Base-by-base conservation (phyloP, 64 coral and sea anemone genomes). In the Acropora tenuis region DNA sequence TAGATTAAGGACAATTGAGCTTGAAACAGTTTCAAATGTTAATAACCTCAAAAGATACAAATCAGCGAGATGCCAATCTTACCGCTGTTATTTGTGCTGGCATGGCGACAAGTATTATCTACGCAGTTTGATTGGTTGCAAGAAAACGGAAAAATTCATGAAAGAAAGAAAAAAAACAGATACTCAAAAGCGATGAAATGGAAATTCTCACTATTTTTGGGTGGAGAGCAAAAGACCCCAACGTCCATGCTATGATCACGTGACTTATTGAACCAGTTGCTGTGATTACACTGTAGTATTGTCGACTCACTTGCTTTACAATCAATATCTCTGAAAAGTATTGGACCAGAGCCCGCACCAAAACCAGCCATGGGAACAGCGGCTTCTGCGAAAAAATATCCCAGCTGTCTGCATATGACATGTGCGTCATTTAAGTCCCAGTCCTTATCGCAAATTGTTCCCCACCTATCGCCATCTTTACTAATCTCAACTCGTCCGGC, bases 161-260 rank as follows among this genome's bases (percentile, higher is more conserved):
- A 30, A 30, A 30, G 30, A 30, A 30, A 30, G 30, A 30, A 30
- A 30, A 30, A 30, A 30, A 30, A 30, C 30, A 30, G 30, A 30
- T 30, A 30, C 30, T 30, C 30, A 30, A 30, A 30, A 30, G 30
- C 30, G 30, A 30, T 30, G 30, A 30, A 30, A 30, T 30, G 30
- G 30, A 30, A 30, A 30, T 30, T 30, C 30, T 30, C 30, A 30
- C 30, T 30, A 30, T 30, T 30, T 30, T 30, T 30, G 30, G 30
- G 30, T 30, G 80, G 80, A 18, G 15, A 69, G 40, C 82, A 85
- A 15, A 85, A 44, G 65, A 85, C 82, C 0, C 82, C 82, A 49
- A n/a, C 82, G 19, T 85, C 82, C 82, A 85, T 85, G 82, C 82
- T 85, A 12, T 85, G 82, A 18, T 85, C 63, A 49, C 82, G 72